Base-by-base conservation (phyloP, 2,113 vertebrate species). In the Oplegnathus fasciatus region DNA sequence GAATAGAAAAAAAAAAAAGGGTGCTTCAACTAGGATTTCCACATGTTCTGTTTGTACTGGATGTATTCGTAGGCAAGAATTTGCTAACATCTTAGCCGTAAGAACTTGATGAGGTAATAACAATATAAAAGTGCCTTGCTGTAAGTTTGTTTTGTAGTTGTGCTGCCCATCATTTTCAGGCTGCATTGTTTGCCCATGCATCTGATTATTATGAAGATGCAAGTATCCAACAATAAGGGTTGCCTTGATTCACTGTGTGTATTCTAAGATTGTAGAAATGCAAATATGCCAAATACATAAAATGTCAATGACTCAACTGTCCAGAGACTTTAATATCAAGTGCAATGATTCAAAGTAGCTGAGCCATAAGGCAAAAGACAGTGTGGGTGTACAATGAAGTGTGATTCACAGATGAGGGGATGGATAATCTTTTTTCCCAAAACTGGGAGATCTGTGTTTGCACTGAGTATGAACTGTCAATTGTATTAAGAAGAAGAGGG, bases 361-460 rank as follows among this genome's bases (percentile, higher is more conserved):
- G 46, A 72, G 84, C 30, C 79, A 81, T 66, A 26, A 78, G 72
- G 46, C 58, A 72, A 62, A 89, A 80, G 32, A 78, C 10, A 24
- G 24, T 70, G 85, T 87, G 78, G 83, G 85, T 74, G 68, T 78
- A 66, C 15, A 61, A 68, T 75, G 8, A 82, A 68, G 61, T 34
- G 71, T 86, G 80, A 88, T 82, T 87, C 84, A 87, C 72, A 80
- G 55, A 76, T 60, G 61, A 80, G 46, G 52, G 73, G 68, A 80
- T 55, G 68, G 9, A 57, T 69, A 2, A 24, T 73, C 28, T 37
- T 71, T 84, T 71, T 22, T 32, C 6, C 0, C 50, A 20, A 52
- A 52, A 9, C 50, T 9, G 14, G 9, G 1, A 83, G 67, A 82
- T 80, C 14, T n/a, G 60, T 64, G n/a, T 78, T 90, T 84, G 78